Evolutionary conservation across 2,797 vertebrate genomes (phyloP).

Genomic region (Tenualosa thibaudeaui): DNA sequence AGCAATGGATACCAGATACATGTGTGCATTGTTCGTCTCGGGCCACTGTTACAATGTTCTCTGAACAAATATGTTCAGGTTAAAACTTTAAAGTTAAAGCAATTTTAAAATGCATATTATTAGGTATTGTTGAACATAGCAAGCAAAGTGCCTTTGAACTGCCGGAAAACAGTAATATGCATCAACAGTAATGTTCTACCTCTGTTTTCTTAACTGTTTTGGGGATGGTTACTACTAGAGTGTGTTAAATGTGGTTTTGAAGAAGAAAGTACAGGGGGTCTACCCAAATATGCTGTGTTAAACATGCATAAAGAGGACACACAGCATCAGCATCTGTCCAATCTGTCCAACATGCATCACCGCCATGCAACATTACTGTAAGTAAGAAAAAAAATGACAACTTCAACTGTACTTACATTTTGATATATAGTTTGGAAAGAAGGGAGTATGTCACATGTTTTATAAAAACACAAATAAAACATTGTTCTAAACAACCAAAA

Average conservation of each 20-base stretch:
- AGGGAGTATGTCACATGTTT: background rate
- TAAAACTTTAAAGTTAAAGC: background rate
- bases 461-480: conserved; percentile 4
- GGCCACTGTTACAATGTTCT: background rate
- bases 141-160: background rate
- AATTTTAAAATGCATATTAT: background rate
- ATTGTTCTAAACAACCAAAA: background rate
- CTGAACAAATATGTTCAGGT: background rate
- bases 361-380: background rate
- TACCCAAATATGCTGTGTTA: background rate
- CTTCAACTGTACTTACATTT: background rate
- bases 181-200: background rate
- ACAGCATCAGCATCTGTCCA: background rate
- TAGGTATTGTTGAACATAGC: background rate
- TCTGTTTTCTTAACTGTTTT: background rate
- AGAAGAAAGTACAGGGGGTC: background rate
- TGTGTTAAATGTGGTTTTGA: background rate
- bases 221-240: background rate
- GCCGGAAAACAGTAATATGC: background rate
- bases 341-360: background rate
- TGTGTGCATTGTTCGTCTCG: background rate
- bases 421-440: background rate
- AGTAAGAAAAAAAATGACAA: background rate
- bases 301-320: background rate
- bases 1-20: background rate